Percentiles rank a stretch among this genome's conserved stretches.
phyloP scores from a whole-genome alignment of 2,888 invertebrate species.

The Ormyrus nitidulus region DNA sequence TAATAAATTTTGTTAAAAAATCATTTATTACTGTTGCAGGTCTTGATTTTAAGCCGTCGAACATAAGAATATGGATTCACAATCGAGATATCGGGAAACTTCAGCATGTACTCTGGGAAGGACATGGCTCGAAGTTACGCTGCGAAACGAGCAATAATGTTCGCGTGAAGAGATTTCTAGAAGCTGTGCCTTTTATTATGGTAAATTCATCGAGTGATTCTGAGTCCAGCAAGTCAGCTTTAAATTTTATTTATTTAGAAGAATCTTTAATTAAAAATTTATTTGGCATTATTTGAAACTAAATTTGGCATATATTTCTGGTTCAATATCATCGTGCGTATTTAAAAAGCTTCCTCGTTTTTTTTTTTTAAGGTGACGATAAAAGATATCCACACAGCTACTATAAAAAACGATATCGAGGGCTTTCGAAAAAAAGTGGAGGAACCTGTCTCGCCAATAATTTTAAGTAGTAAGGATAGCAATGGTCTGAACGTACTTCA shows the following conservation, averaged over 20 bases:
- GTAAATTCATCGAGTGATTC: slow-evolving; percentile 75
- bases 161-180: slow-evolving; percentile 89
- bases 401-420: slow-evolving; percentile 86
- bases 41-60: slow-evolving; percentile 88
- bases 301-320: not conserved
- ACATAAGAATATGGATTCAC: slow-evolving; percentile 96
- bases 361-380: slow-evolving; percentile 83
- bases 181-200: slow-evolving; percentile 96
- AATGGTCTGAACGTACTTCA: slow-evolving; percentile 92
- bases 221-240: too few species aligned
- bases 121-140: slow-evolving; percentile 89
- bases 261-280: not conserved
- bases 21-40: slow-evolving; percentile 76
- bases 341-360: not conserved
- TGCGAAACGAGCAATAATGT: slow-evolving; percentile 91
- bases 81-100: slow-evolving; percentile 91
- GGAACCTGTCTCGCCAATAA: slow-evolving; percentile 83
- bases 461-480: slow-evolving; percentile 85
- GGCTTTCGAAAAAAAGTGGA: slow-evolving; percentile 81
- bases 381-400: slow-evolving; percentile 87
- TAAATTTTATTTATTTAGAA: too few species aligned
- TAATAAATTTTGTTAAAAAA: not conserved
- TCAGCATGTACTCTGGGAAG: slow-evolving; percentile 93
- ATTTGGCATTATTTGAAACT: not conserved
- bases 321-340: not conserved